Evolutionary conservation across 1,140 invertebrate species (phyloP), one percentile per base, ranked within the genome.

Genomic region (Thrips palmi): DNA sequence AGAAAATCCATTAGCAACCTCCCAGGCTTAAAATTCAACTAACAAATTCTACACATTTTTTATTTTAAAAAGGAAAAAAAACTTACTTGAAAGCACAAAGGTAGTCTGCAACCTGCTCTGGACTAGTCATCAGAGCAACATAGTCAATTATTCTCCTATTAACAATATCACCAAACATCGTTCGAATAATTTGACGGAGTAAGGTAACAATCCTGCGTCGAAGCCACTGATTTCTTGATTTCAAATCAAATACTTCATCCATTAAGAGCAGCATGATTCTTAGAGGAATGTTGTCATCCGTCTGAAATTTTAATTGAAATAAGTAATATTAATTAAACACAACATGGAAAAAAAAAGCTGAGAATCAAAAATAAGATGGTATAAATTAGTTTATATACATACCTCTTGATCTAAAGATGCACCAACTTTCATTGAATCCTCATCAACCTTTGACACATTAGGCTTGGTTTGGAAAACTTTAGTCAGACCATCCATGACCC

Each of bases 161-260:
- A 14, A 88, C 77, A 47, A 81, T 81, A 49, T 86, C 80, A 11
- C 83, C 81, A 54, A 82, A 76, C 64, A 82, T 79, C 10, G 78
- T 77, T 30, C 82, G 70, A 20, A 78, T 56, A 14, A 74, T 70
- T 56, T 87, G 79, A 10, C 82, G 59, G 14, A 89, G 51, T 27
- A 89, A 57, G 1, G 78, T 74, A 2, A 88, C 74, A 47, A 92
- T 77, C 37, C 80, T 64, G 37, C 84, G 59, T 32, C 86, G 56
- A 15, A 92, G 62, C 86, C 87, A 93, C 47, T 86, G 81, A 58
- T 87, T 86, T 47, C 82, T 67, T 28, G 74, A 74, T 58, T 82
- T 77, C 29, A 91, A 58, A 55, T 91, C 86, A 61, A 92, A 92
- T 3, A 92, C 77, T 67, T 92, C 87, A 53, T 91, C 84, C 68